Evolutionary conservation across 2,888 invertebrate genomes (phyloP).

Genomic region (Andrena haemorrhoa): DNA sequence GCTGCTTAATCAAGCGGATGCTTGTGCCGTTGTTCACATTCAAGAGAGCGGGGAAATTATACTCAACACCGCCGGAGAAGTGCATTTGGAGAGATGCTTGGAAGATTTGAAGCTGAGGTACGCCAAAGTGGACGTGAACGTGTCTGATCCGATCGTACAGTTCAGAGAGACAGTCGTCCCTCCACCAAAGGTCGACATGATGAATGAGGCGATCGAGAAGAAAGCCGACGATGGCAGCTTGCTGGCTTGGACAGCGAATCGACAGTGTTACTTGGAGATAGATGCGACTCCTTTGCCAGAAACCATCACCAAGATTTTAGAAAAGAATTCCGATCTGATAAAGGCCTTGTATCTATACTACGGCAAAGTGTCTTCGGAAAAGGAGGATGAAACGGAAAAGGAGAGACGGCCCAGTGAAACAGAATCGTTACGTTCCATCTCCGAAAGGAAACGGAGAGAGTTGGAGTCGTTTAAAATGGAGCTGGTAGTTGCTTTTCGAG

Average conservation of each 20-base stretch:
- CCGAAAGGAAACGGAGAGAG: conserved; percentile 77
- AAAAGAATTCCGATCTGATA: conserved; percentile 90
- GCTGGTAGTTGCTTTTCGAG: conserved; percentile 87
- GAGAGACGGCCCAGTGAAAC: too few relatives aligned
- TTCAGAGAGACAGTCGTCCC: conserved; percentile 97
- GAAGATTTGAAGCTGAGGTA: conserved; percentile 95
- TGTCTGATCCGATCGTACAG: conserved; percentile 98
- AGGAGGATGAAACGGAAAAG: not conserved
- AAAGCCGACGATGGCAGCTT: conserved; percentile 85
- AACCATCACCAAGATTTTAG: conserved; percentile 89
- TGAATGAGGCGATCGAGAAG: conserved; percentile 92
- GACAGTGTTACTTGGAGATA: conserved; percentile 90
- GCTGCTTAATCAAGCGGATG: conserved; percentile 96
- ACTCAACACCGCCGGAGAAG: conserved; percentile 97
- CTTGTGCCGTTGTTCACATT: conserved; percentile 95
- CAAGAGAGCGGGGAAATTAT: conserved; percentile 98
- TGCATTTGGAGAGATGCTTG: conserved; percentile 97
- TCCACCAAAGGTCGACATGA: conserved; percentile 93
- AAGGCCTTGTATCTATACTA: conserved; percentile 87
- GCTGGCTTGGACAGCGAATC: conserved; percentile 88
- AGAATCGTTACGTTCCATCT: conserved; percentile 58
- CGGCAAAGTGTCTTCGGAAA: conserved; percentile 69
- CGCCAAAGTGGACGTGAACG: conserved; percentile 94
- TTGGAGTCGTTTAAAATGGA: conserved; percentile 86
- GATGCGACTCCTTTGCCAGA: conserved; percentile 92